Conservation (phyloP, 1,140 invertebrate species). For the Brachystomella parvula region DNA sequence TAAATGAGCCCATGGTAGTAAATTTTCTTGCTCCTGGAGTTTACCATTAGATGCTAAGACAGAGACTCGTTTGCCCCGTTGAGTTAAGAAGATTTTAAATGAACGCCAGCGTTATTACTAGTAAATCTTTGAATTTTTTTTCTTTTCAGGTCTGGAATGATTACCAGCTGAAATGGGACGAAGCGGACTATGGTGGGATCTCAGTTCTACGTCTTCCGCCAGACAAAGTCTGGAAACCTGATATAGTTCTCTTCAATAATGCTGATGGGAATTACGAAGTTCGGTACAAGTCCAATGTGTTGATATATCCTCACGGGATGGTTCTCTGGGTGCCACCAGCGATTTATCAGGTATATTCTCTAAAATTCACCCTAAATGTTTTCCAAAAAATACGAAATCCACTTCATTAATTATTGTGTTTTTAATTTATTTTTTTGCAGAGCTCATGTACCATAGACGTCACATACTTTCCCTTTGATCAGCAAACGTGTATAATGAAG, state of each 20-base stretch:
- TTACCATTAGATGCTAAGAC: too few species aligned
- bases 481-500: slow-evolving; percentile 96
- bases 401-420: not conserved
- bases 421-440: slow-evolving; percentile 48
- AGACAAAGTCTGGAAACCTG: slow-evolving; percentile 99
- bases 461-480: slow-evolving; percentile 97
- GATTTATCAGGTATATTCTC: slow-evolving; percentile 69
- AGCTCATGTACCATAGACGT: slow-evolving; percentile 99
- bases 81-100: slow-evolving; percentile 2
- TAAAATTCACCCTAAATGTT: not conserved
- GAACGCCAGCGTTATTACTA: not conserved
- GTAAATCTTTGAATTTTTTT: slow-evolving; percentile 5
- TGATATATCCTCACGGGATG: slow-evolving; percentile 86
- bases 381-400: not conserved
- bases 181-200: slow-evolving; percentile 95
- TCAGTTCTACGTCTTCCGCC: slow-evolving; percentile 87
- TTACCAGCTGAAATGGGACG: slow-evolving; percentile 96
- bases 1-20: too few species aligned
- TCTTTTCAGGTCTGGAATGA: slow-evolving; percentile 78
- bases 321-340: slow-evolving; percentile 97
- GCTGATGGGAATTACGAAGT: slow-evolving; percentile 95
- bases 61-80: too few species aligned
- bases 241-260: slow-evolving; percentile 99
- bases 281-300: slow-evolving; percentile 92
- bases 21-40: too few species aligned